Base-by-base conservation (phyloP, 2,888 invertebrate species). In the Meta bourneti region DNA sequence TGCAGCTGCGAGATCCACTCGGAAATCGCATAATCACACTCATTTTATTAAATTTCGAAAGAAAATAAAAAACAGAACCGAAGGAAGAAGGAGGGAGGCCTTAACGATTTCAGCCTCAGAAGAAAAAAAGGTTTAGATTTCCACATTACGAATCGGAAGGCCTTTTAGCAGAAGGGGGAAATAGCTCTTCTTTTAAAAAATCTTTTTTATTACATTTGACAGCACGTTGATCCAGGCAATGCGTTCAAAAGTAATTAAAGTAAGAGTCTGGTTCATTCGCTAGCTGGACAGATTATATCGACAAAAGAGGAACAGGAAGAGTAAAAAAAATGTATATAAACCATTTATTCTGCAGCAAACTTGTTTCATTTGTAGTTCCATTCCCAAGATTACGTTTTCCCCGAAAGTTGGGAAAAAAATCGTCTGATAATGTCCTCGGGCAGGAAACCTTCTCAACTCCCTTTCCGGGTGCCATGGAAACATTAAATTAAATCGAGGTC, bases 161-260 rank as follows among this genome's bases (percentile, higher is more conserved):
- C 49, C 85, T 77, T 85, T 85, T 85, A 78, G 78, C 77, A 11
- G 16, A 16, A 61, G 9, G 16, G 77, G 61, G 51, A 78, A 85
- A 85, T 85, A 77, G 78, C 61, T 77, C 34, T n/a, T 85, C 69
- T 78, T 20, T 34, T 69, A 77, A n/a, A 70, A 83, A 83, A 84
- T 84, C 77, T 34, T 85, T 61, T 61, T 85, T 85, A 85, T 85
- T 85, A 49, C 85, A 34, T 85, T 85, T 85, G 77, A 85, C 70
- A 85, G 85, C 16, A 78, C 78, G 70, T 48, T 78, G 78, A 78
- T 69, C 78, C 49, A 77, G 48, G 19, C 85, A 54, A 69, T 69
- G 77, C 77, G 77, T 48, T 84, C 61, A 13, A 81, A 80, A 81
- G 81, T 81, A 88, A 88, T 88, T 88, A 88, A 88, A 88, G 88